Base-by-base conservation (phyloP, 1,140 invertebrate genomes). In the Ladona fulva region DNA sequence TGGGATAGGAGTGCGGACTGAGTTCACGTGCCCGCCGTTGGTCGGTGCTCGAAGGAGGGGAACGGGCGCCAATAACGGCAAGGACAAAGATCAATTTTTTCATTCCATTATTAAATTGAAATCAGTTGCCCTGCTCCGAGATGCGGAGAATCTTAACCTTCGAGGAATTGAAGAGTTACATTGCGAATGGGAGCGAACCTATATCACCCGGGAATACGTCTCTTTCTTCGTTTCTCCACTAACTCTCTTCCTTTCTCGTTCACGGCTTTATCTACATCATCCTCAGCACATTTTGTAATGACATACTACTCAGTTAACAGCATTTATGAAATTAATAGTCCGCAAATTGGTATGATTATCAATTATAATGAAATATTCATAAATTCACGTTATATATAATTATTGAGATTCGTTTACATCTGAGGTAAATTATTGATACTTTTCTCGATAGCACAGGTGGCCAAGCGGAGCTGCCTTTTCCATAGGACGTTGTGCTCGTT, bases 51-150 rank as follows among this genome's bases (percentile, higher is more conserved):
- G 52, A 19, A 22, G 52, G n/a, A 12, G 52, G 52, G 14, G 52
- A 12, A 12, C 16, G 52, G n/a, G 52, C 52, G n/a, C 52, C 52
- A 66, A 12, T 66, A 66, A 66, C 52, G 52, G n/a, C 29, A 66
- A 22, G 52, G 52, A 66, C 52, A 66, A 66, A 66, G 52, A 66
- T 66, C 52, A 66, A 66, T 66, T 66, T 66, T 66, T 66, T 22
- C 52, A 16, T 22, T 12, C 52, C 52, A 19, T 66, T 16, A 66
- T 22, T 66, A 22, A 16, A 66, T 66, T 66, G 52, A 66, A 66
- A 66, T 66, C 52, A 66, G 52, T 66, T 66, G 52, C 52, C n/a
- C 52, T 66, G 14, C 12, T 66, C 52, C 52, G 52, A 22, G 52
- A 66, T 66, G 16, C 5, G 52, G 3, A 66, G 52, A 66, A 66